phyloP scores from a whole-genome alignment of 2,797 vertebrate genomes.

The Gymnodraco acuticeps region DNA sequence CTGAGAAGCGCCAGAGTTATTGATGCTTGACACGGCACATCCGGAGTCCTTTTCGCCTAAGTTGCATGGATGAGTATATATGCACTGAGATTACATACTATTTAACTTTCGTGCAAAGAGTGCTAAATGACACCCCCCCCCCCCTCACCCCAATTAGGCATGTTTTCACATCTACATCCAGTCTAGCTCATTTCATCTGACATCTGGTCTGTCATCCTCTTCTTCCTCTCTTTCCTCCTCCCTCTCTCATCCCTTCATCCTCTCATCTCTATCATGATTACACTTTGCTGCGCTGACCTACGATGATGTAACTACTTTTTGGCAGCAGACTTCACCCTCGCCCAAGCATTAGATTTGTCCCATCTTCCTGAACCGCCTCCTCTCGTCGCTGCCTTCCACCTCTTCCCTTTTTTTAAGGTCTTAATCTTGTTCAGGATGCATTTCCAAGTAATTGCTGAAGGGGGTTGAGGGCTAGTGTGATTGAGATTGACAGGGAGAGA shows the following conservation, averaged over 20 bases:
- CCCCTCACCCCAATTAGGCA: not conserved
- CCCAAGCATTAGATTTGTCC: constrained; percentile 50
- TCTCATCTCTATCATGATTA: constrained; percentile 78
- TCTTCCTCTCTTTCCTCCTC: constrained; percentile 42
- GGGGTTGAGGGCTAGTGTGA: constrained; percentile 23
- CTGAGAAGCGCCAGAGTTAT: constrained; percentile 36
- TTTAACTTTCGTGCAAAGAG: constrained; percentile 5
- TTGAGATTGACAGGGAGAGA: constrained; percentile 38
- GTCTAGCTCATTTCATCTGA: constrained; percentile 65
- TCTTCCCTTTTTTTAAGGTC: constrained; percentile 48
- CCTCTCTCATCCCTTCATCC: constrained; percentile 58
- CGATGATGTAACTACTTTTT: constrained; percentile 81
- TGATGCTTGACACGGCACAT: constrained; percentile 30
- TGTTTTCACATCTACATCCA: constrained; percentile 37
- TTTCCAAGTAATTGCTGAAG: constrained; percentile 48
- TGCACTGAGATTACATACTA: not conserved
- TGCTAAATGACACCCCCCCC: not conserved
- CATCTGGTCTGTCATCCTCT: constrained; percentile 67
- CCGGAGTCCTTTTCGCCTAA: constrained; percentile 20
- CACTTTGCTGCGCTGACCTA: constrained; percentile 74
- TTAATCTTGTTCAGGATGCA: constrained; percentile 71
- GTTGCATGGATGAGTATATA: not conserved
- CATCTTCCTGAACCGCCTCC: constrained; percentile 53
- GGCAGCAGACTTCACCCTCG: constrained; percentile 63
- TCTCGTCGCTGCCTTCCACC: constrained; percentile 33